Evolutionary conservation across 2,797 vertebrate species (phyloP).

Genomic region (Brachyalestes nurse): DNA sequence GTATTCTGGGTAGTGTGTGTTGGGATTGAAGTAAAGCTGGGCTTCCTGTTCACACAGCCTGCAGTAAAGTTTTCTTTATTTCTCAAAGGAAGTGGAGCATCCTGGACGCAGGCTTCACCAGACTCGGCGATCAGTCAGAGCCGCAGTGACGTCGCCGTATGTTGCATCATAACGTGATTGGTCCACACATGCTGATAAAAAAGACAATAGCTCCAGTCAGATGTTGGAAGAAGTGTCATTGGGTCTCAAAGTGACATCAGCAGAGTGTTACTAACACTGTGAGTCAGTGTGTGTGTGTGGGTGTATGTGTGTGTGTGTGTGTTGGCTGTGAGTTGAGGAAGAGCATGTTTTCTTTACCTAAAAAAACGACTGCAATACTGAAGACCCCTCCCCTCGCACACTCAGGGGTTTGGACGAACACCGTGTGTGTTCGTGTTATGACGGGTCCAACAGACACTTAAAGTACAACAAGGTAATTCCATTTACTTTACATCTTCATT

Average conservation of each 20-base stretch:
- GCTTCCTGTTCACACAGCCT: conserved; percentile 1
- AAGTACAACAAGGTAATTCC: too few species aligned
- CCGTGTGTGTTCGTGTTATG: not conserved
- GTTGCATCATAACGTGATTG: not conserved
- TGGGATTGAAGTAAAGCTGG: not conserved
- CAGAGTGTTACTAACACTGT: not conserved
- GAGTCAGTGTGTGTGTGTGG: not conserved
- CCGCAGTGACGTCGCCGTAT: not conserved
- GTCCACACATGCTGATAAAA: not conserved
- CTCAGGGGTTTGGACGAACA: not conserved
- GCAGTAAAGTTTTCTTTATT: too few species aligned
- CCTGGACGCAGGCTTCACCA: too few species aligned
- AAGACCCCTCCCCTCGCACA: not conserved
- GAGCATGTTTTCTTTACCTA: not conserved
- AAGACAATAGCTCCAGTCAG: not conserved
- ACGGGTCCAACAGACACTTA: not conserved
- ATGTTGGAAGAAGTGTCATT: not conserved
- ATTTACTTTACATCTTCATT: too few species aligned
- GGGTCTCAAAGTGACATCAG: not conserved
- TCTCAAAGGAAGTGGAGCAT: too few species aligned
- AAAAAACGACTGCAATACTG: not conserved
- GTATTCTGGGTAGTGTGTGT: not conserved
- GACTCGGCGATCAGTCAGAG: not conserved
- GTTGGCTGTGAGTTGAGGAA: not conserved
- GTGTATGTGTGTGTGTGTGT: not conserved